phyloP scores from a whole-genome alignment of 2,113 vertebrate species.

The Diphyllodes magnificus region DNA sequence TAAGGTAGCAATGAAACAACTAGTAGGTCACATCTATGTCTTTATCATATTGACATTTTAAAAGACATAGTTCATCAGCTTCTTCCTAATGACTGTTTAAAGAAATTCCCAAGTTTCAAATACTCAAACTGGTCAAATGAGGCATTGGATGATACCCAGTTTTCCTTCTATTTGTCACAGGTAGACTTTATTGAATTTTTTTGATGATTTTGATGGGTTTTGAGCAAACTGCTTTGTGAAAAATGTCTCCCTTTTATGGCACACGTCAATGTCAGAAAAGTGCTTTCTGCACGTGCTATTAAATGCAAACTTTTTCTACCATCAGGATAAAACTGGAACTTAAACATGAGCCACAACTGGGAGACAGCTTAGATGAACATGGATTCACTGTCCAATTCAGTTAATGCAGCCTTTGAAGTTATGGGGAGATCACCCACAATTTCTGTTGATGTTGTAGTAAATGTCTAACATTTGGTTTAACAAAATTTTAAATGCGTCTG shows the following conservation, averaged over 20 bases:
- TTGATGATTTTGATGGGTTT: neutral
- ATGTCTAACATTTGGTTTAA: neutral
- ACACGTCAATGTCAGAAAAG: neutral
- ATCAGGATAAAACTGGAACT: neutral
- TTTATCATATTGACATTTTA: neutral
- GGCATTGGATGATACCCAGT: neutral
- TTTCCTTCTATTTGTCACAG: neutral
- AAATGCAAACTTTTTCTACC: neutral
- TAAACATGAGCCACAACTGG: neutral
- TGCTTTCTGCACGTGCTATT: neutral
- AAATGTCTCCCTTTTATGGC: neutral
- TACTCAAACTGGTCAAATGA: neutral
- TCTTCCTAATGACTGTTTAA: neutral
- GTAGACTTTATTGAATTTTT: neutral
- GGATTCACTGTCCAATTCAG: neutral
- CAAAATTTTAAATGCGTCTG: neutral
- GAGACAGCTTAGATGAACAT: neutral
- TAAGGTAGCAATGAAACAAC: neutral
- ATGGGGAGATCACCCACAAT: neutral
- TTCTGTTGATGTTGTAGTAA: neutral
- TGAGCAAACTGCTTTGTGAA: neutral
- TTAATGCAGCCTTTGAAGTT: neutral
- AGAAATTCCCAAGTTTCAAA: neutral
- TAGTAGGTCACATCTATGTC: neutral
- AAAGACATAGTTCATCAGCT: neutral